These are phyloP conservation scores for Amphipyra berbera DNA, from an alignment of 2,888 invertebrate species.

Conservation along the genomic window DNA sequence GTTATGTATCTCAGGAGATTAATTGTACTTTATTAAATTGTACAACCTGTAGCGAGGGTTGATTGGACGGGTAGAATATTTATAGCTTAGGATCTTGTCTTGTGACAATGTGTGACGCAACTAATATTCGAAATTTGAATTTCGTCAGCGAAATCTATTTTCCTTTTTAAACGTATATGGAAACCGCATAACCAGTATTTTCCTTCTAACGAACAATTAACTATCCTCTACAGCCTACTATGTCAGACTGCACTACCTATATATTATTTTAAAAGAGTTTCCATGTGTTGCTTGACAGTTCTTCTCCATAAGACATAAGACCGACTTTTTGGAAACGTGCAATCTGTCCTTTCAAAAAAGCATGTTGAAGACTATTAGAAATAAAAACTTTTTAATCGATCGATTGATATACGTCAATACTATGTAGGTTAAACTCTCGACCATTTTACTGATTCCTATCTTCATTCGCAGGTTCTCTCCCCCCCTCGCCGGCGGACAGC, in stretches of 20 bases:
- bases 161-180: background rate
- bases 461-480: slow-evolving; percentile 94
- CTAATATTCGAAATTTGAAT: too few relatives aligned
- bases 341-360: too few relatives aligned
- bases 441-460: slow-evolving; percentile 12
- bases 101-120: too few relatives aligned
- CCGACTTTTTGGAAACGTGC: too few relatives aligned
- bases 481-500: slow-evolving; percentile 99
- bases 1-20: slow-evolving; percentile 46
- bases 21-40: slow-evolving; percentile 25
- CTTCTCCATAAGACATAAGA: too few relatives aligned
- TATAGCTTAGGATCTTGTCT: background rate
- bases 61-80: background rate
- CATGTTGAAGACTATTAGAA: too few relatives aligned
- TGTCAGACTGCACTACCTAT: too few relatives aligned
- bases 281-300: too few relatives aligned
- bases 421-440: background rate
- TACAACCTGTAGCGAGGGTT: slow-evolving; percentile 15
- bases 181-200: background rate
- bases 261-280: too few relatives aligned
- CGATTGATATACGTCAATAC: background rate
- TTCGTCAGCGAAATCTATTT: slow-evolving; percentile 2
- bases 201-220: background rate
- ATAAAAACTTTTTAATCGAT: too few relatives aligned
- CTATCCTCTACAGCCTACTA: too few relatives aligned